phyloP scores from a whole-genome alignment of 2,888 invertebrate species.

The Drepanosiphum platanoidis region DNA sequence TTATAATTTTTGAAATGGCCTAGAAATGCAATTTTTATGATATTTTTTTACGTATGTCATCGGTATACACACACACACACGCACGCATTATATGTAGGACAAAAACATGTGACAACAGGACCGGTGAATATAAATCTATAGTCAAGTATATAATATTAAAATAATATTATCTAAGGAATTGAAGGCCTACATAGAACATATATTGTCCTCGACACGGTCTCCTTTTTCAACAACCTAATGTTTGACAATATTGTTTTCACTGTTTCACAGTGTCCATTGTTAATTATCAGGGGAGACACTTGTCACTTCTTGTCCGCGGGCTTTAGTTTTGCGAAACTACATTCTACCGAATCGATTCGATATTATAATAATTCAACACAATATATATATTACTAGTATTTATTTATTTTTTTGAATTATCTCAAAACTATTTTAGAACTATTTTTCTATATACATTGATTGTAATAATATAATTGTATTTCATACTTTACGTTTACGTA shows the following conservation, averaged over 20 bases:
- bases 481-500: too few relatives aligned
- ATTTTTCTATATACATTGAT: neutral
- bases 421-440: neutral
- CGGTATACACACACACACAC: neutral
- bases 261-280: slow-evolving; percentile 3
- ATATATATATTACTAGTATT: neutral
- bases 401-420: neutral
- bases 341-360: neutral
- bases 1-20: too few relatives aligned
- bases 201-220: slow-evolving; percentile 43
- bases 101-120: slow-evolving; percentile 7
- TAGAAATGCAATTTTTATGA: neutral
- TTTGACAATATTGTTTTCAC: slow-evolving; percentile 34
- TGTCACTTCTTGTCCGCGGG: slow-evolving; percentile 14
- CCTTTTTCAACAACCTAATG: slow-evolving; percentile 15
- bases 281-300: slow-evolving; percentile 19
- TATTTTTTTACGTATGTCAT: neutral
- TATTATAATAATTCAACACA: neutral
- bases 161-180: neutral
- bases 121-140: neutral
- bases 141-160: too few relatives aligned
- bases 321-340: slow-evolving; percentile 22
- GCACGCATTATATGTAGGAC: neutral
- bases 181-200: slow-evolving; percentile 36
- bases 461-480: neutral